Conservation (phyloP, 2,113 vertebrate species). For the Synodontis membranacea region DNA sequence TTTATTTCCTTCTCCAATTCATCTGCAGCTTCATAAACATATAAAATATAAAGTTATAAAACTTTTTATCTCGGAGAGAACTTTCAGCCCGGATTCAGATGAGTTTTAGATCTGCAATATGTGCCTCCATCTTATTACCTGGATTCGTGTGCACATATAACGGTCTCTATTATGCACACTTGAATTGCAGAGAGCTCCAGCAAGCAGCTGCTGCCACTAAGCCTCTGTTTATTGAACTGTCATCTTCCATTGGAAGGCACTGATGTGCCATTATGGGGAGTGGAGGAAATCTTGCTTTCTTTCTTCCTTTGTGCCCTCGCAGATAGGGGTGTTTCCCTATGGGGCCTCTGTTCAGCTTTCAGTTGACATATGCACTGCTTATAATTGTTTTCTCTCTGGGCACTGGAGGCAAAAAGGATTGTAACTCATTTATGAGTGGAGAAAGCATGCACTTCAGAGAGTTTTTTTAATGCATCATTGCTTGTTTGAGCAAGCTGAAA, state of each 20-base stretch:
- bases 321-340: conserved; percentile 10
- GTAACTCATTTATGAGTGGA: not conserved
- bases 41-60: conserved; percentile 5
- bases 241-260: conserved; percentile 27
- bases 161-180: conserved; percentile 28
- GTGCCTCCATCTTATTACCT: conserved; percentile 38
- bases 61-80: not conserved
- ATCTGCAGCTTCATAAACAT: not conserved
- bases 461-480: not conserved
- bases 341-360: not conserved
- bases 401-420: conserved; percentile 14
- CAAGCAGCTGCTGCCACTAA: conserved; percentile 3
- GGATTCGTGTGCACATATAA: conserved; percentile 22
- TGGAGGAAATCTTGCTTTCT: conserved; percentile 9
- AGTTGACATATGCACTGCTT: conserved; percentile 7
- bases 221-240: conserved; percentile 38
- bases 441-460: not conserved
- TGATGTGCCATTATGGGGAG: conserved; percentile 13
- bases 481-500: conserved; percentile 2
- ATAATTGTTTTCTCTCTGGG: conserved; percentile 19
- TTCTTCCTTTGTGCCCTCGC: not conserved
- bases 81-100: conserved; percentile 5
- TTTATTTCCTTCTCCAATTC: not conserved
- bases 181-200: conserved; percentile 13
- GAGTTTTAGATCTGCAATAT: conserved; percentile 28